These are phyloP conservation scores for Dunckerocampus dactyliophorus DNA, from an alignment of 2,113 vertebrate genomes.

Conservation along the genomic window DNA sequence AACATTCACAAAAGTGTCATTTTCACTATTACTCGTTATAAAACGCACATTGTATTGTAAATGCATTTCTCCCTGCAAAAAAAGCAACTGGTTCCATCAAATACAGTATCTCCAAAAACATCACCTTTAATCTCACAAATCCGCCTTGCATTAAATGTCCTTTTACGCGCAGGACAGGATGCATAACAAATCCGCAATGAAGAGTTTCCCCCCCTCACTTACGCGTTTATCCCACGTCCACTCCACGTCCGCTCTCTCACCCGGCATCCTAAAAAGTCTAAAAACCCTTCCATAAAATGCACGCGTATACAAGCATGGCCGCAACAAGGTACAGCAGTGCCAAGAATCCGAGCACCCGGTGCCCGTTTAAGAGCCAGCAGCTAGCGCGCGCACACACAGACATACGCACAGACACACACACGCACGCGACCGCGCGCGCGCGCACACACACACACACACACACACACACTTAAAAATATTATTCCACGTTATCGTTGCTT, in stretches of 20 bases:
- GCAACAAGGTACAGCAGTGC: not conserved
- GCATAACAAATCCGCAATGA: not conserved
- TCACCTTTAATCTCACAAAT: not conserved
- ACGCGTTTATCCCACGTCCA: not conserved
- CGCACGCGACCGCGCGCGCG: too few species aligned
- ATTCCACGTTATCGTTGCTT: conserved; percentile 14
- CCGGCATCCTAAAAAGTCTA: not conserved
- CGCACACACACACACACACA: not conserved
- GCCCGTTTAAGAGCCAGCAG: not conserved
- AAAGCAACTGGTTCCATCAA: not conserved
- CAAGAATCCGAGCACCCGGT: conserved; percentile 3
- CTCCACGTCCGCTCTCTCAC: not conserved
- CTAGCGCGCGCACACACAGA: not conserved
- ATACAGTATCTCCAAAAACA: not conserved
- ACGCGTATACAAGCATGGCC: not conserved
- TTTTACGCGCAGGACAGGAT: not conserved
- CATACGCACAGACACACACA: conserved; percentile 2
- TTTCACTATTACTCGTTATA: too few species aligned
- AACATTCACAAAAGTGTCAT: too few species aligned
- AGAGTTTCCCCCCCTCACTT: not conserved
- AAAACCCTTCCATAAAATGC: not conserved
- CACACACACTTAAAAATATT: not conserved
- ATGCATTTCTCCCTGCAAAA: too few species aligned
- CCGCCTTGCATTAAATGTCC: not conserved
- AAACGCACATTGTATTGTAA: too few species aligned